These are phyloP conservation scores for Nemurella pictetii DNA, from an alignment of 2,888 invertebrate species.

Conservation along the genomic window DNA sequence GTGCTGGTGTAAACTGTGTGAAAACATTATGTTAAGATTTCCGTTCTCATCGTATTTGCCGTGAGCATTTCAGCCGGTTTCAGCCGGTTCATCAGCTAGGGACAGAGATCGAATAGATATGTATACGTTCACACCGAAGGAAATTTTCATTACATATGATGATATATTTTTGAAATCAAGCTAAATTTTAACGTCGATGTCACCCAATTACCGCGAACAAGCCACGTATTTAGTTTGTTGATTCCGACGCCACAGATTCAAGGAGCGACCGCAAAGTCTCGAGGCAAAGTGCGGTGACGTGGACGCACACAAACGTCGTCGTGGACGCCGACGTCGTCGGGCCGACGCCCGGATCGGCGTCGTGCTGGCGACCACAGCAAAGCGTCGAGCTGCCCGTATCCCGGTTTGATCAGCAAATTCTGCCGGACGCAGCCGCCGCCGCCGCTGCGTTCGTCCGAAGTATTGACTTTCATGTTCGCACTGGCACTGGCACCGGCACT, in stretches of 20 bases:
- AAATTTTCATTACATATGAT: no score
- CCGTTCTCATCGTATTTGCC: no score
- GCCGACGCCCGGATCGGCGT: neutral
- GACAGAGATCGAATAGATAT: no score
- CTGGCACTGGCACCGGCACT: neutral
- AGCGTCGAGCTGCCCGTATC: neutral
- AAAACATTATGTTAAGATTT: no score
- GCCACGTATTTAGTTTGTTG: neutral
- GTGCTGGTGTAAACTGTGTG: no score
- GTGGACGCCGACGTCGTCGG: no score
- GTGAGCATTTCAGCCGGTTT: no score
- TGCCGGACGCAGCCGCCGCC: neutral
- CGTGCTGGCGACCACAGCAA: neutral
- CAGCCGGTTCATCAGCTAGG: no score
- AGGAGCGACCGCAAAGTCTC: neutral
- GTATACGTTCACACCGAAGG: no score
- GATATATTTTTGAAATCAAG: no score
- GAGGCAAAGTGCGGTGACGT: neutral
- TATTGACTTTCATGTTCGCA: neutral
- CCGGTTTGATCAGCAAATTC: neutral
- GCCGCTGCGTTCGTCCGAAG: neutral
- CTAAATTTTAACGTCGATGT: no score
- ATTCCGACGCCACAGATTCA: neutral
- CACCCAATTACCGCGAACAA: neutral
- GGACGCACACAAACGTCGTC: neutral